Evolutionary conservation across 1,140 invertebrate species (phyloP), one percentile per base, ranked within the genome.

Genomic region (Formica exsecta): DNA sequence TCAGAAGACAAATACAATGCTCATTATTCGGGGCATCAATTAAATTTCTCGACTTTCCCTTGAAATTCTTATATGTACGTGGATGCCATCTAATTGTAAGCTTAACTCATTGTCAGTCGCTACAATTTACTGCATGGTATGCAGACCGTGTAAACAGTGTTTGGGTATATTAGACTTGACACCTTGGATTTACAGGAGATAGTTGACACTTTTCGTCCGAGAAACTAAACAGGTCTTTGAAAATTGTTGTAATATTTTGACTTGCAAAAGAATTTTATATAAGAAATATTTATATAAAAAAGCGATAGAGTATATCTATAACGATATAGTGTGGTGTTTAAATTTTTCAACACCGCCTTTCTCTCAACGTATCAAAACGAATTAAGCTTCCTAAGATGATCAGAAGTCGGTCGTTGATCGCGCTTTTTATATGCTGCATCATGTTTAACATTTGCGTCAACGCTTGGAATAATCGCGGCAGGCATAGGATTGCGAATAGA

Each of bases 11-110:
- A 90, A 25, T 7, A 90, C 87, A 91, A 91, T 88, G 29, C 22
- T 7, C 3, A 4, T 44, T 51, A 25, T 44, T 76, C 29, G 13
- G 41, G 13, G n/a, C 19, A 32, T 29, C 77, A 54, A 83, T 86
- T 65, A 90, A 76, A 85, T 90, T 74, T 84, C 64, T 62, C 25
- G 36, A 51, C 83, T 90, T 88, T 91, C 87, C 3, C 9, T n/a
- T 22, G 29, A 62, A 48, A 74, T 38, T n/a, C 48, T 38, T 51
- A 6, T 48, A 71, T n/a, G 19, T 57, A 32, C n/a, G n/a, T 61
- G 3, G 7, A 57, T 32, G 25, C 25, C 25, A 16, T 19, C 4
- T 48, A 22, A 22, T 22, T 22, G 22, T 22, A 16, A 25, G 25
- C 11, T 11, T 4, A 29, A 66, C n/a, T 54, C 44, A 19, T 51